phyloP scores from a whole-genome alignment of 2,888 invertebrate species.

The Hirtodrosophila confusa region DNA sequence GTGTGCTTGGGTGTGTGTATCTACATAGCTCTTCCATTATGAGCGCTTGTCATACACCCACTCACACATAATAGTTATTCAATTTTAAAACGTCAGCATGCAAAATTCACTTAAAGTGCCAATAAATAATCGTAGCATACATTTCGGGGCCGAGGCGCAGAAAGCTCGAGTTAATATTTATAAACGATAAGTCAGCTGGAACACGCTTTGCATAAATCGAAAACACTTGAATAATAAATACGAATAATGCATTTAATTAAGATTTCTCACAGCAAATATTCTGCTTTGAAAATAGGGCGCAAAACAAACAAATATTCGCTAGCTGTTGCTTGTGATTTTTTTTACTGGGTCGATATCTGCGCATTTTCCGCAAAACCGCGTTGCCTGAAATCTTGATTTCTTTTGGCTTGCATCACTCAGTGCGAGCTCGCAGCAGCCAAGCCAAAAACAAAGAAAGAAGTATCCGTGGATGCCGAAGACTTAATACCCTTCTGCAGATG shows the following conservation, averaged over 20 bases:
- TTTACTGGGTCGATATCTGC: constrained; percentile 43
- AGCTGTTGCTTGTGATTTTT: constrained; percentile 10
- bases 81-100: constrained; percentile 43
- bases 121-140: constrained; percentile 42
- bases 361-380: constrained; percentile 25
- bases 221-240: constrained; percentile 77
- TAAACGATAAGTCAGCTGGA: constrained; percentile 41
- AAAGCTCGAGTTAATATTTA: constrained; percentile 72
- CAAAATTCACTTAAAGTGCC: constrained; percentile 31
- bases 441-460: constrained; percentile 7
- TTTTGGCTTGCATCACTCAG: constrained; percentile 66
- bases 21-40: constrained; percentile 45
- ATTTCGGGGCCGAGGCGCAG: constrained; percentile 8
- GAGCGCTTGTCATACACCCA: constrained; percentile 37
- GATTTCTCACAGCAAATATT: constrained; percentile 58
- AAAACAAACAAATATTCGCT: constrained; percentile 46
- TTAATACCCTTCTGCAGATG: too few species aligned
- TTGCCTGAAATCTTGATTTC: constrained; percentile 68
- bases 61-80: constrained; percentile 42
- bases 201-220: constrained; percentile 74
- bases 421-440: neutral
- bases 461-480: too few species aligned
- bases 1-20: constrained; percentile 1
- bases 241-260: constrained; percentile 80
- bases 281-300: neutral